These are phyloP conservation scores for Ailurus styani DNA, from an alignment of 2,113 vertebrate species.

Conservation along the genomic window DNA sequence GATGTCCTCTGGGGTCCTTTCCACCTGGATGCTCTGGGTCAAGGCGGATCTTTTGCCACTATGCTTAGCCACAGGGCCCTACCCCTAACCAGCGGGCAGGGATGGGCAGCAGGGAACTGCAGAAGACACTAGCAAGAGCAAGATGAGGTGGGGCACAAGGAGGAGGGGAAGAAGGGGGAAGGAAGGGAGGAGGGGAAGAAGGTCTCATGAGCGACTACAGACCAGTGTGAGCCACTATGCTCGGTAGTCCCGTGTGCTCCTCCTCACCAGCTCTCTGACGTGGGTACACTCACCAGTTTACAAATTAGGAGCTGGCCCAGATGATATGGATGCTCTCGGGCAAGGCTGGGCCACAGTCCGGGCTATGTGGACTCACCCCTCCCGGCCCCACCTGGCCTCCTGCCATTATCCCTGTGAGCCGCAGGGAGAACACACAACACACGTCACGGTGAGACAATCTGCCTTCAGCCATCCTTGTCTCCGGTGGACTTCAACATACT, in stretches of 20 bases:
- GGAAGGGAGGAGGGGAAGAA: accelerated
- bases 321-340: accelerated
- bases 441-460: accelerated
- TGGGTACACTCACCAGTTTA: accelerated
- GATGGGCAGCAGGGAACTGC: background rate
- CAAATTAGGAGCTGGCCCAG: background rate
- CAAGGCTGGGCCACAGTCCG: accelerated
- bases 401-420: accelerated
- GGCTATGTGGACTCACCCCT: background rate
- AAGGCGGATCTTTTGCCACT: background rate
- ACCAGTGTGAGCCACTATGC: background rate
- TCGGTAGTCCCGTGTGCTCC: background rate
- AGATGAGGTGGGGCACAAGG: accelerated
- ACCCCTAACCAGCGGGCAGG: background rate
- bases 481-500: accelerated
- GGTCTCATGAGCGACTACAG: accelerated
- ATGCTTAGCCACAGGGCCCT: background rate
- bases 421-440: background rate
- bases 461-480: background rate
- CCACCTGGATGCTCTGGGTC: background rate
- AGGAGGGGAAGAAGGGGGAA: background rate
- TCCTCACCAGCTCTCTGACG: background rate
- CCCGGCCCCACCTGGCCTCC: too few species aligned
- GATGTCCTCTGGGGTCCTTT: background rate
- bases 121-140: accelerated